These are phyloP conservation scores for Atrina japonica DNA, from an alignment of 2,888 invertebrate genomes.

Conservation along the genomic window DNA sequence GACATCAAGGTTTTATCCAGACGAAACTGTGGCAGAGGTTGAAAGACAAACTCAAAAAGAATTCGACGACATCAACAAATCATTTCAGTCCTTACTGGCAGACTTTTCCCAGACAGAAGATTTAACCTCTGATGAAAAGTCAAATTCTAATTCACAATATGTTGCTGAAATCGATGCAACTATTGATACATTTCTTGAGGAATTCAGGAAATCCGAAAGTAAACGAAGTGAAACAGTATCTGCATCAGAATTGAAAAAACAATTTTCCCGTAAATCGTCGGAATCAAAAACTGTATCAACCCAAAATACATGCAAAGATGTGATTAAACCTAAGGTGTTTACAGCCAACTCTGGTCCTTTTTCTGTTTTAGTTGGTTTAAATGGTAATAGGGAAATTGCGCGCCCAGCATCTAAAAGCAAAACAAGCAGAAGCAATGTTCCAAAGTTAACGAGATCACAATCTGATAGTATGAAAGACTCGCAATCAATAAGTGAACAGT, in stretches of 20 bases:
- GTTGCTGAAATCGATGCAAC: conserved; percentile 39
- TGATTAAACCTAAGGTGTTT: conserved; percentile 42
- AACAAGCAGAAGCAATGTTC: conserved; percentile 1
- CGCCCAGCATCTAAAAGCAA: neutral
- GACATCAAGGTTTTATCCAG: conserved; percentile 6
- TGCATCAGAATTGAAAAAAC: conserved; percentile 8
- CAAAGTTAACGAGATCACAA: neutral
- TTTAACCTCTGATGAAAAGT: conserved; percentile 2
- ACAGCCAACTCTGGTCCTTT: conserved; percentile 41
- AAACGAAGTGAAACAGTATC: conserved; percentile 4
- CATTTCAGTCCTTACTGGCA: conserved; percentile 71
- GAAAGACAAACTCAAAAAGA: conserved; percentile 69
- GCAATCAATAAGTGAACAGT: neutral
- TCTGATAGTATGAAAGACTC: neutral
- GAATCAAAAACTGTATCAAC: conserved; percentile 22
- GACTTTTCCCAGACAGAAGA: conserved; percentile 54
- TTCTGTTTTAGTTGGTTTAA: conserved; percentile 41
- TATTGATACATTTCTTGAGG: conserved; percentile 39
- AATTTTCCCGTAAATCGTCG: neutral
- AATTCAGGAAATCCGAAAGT: conserved; percentile 33
- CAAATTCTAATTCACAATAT: conserved; percentile 7
- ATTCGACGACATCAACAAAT: conserved; percentile 71
- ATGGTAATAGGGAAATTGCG: conserved; percentile 19
- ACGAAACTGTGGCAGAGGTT: conserved; percentile 51
- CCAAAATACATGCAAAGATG: conserved; percentile 34